Conservation (phyloP, 1,140 invertebrate species). For the Zelostemma sp. region DNA sequence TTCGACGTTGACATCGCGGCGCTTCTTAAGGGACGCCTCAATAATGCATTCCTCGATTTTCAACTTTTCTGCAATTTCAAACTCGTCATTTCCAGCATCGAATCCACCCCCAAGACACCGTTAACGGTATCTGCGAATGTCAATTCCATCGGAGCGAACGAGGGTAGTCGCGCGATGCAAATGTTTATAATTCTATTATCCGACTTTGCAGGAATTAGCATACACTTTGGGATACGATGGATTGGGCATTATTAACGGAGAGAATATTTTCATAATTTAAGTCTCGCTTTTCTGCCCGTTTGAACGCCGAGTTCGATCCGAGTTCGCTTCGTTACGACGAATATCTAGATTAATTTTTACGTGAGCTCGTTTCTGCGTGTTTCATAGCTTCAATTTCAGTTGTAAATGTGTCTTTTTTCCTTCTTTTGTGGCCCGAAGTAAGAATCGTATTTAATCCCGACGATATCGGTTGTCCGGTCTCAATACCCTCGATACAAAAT, state of each 20-base stretch:
- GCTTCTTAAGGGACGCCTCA: conserved; percentile 44
- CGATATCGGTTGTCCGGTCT: conserved; percentile 59
- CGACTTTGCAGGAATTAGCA: conserved; percentile 45
- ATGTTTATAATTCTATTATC: conserved; percentile 52
- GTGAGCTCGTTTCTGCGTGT: not conserved
- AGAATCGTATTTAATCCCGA: conserved; percentile 44
- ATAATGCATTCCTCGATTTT: conserved; percentile 62
- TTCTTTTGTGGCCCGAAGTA: conserved; percentile 16
- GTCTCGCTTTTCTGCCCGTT: not conserved
- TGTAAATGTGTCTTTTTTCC: conserved; percentile 19
- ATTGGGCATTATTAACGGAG: conserved; percentile 49
- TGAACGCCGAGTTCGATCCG: not conserved
- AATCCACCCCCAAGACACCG: conserved; percentile 10
- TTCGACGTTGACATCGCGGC: conserved; percentile 41
- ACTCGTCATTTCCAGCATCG: conserved; percentile 36
- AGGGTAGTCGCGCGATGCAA: conserved; percentile 39
- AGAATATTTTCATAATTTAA: not conserved
- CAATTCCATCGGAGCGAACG: conserved; percentile 45
- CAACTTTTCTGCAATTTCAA: conserved; percentile 53
- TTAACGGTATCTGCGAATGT: conserved; percentile 36
- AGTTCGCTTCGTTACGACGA: not conserved
- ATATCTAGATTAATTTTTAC: not conserved
- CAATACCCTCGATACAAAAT: conserved; percentile 71
- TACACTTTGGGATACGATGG: conserved; percentile 39
- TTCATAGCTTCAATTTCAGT: not conserved